A percentile compares a stretch with the other conserved stretches of the same genome.
Conservation (phyloP, 2,113 vertebrate genomes). For the Podarcis muralis region DNA sequence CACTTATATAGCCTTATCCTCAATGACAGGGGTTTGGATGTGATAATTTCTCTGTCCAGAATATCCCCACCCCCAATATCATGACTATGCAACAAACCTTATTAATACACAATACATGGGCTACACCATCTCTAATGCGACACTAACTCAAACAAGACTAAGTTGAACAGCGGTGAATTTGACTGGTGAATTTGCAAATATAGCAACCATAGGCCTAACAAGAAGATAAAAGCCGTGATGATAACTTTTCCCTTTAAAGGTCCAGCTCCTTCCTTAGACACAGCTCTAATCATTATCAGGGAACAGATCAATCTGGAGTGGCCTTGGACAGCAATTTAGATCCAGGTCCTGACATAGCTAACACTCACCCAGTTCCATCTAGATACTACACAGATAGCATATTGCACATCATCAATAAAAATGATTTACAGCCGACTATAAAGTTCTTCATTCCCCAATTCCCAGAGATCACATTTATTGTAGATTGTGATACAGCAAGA, state of each 20-base stretch:
- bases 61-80: too few relatives aligned
- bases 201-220: not conserved
- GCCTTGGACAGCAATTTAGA: slow-evolving; percentile 15
- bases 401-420: slow-evolving; percentile 2
- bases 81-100: not conserved
- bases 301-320: not conserved
- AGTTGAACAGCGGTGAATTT: not conserved
- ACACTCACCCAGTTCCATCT: not conserved
- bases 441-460: slow-evolving; percentile 4
- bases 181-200: not conserved
- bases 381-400: not conserved
- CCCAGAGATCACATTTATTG: not conserved
- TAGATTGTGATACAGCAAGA: not conserved
- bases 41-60: not conserved
- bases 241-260: not conserved
- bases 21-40: not conserved
- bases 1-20: too few relatives aligned
- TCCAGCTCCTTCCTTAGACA: not conserved
- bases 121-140: not conserved
- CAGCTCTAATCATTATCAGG: not conserved
- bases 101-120: not conserved
- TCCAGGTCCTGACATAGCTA: not conserved
- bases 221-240: not conserved
- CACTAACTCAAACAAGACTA: not conserved
- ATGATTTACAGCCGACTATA: not conserved